Evolutionary conservation across 1,140 invertebrate species (phyloP).

Genomic region (Lepidostoma basale): DNA sequence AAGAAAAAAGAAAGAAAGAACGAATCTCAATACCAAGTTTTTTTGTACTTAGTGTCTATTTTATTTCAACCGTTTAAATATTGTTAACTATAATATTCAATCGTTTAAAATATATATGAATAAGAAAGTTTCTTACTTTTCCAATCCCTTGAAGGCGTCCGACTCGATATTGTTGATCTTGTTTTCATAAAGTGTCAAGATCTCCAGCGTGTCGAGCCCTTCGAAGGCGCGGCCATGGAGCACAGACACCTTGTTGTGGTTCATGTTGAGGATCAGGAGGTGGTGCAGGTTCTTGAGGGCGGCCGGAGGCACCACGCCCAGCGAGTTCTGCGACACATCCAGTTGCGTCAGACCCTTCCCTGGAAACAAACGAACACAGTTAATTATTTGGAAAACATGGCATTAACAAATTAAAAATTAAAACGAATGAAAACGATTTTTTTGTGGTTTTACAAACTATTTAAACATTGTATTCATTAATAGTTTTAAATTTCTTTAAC

Average conservation of each 20-base stretch:
- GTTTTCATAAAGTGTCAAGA: constrained; percentile 88
- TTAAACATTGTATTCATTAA: too few relatives aligned
- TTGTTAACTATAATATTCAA: too few relatives aligned
- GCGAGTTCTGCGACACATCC: constrained; percentile 81
- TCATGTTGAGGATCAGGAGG: constrained; percentile 85
- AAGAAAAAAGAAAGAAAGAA: too few relatives aligned
- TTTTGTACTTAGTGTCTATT: too few relatives aligned
- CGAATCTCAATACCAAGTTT: too few relatives aligned
- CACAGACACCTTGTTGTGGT: constrained; percentile 79
- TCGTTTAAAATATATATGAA: too few relatives aligned
- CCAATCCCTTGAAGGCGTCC: constrained; percentile 82
- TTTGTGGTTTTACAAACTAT: not conserved
- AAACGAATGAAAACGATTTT: not conserved
- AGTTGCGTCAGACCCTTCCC: constrained; percentile 82
- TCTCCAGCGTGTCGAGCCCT: constrained; percentile 83
- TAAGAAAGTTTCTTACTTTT: constrained; percentile 87
- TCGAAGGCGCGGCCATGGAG: constrained; percentile 81
- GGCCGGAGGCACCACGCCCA: constrained; percentile 76
- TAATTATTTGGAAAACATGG: not conserved
- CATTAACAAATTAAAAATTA: not conserved
- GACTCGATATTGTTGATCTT: constrained; percentile 77
- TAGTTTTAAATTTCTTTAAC: too few relatives aligned
- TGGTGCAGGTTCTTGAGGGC: constrained; percentile 80
- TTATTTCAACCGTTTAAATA: too few relatives aligned
- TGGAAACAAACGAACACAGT: constrained; percentile 49